A percentile compares a stretch with the other conserved stretches of the same genome.
phyloP scores from a whole-genome alignment of 2,888 invertebrate species.

The Drosophila pseudotakahashii region DNA sequence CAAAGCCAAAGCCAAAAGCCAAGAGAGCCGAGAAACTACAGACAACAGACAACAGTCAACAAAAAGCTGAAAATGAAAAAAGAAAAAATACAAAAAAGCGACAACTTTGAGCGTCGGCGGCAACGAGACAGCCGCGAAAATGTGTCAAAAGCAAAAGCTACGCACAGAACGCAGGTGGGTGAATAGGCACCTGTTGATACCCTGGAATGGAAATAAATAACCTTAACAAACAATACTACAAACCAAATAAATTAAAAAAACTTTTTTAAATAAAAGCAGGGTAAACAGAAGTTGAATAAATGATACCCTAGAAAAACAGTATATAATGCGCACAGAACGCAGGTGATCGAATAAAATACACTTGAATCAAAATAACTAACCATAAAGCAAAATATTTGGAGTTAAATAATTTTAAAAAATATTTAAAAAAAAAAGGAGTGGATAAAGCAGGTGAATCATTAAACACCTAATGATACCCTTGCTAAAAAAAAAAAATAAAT shows the following conservation, averaged over 20 bases:
- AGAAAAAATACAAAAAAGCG: background rate
- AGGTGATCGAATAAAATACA: slow-evolving; percentile 13
- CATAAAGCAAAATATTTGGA: background rate
- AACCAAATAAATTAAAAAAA: background rate
- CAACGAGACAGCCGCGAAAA: slow-evolving; percentile 48
- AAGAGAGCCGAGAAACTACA: slow-evolving; percentile 25
- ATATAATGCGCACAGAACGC: slow-evolving; percentile 4
- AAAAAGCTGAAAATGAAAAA: slow-evolving; percentile 7
- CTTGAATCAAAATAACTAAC: background rate
- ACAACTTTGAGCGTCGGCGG: slow-evolving; percentile 25
- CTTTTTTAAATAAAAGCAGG: no score
- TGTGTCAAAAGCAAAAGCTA: slow-evolving; percentile 76
- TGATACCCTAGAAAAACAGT: no score
- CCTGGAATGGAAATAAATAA: background rate
- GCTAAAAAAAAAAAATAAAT: no score
- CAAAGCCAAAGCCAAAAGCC: slow-evolving; percentile 7
- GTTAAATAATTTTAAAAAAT: background rate
- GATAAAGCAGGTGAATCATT: no score
- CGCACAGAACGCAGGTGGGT: slow-evolving; percentile 5
- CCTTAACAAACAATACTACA: background rate
- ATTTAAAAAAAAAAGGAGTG: no score
- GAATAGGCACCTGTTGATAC: slow-evolving; percentile 17
- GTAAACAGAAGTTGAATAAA: no score
- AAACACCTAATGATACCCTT: no score
- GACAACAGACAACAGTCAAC: background rate